phyloP scores from a whole-genome alignment of 1,140 invertebrate genomes.

The Hypothenemus hampei region DNA sequence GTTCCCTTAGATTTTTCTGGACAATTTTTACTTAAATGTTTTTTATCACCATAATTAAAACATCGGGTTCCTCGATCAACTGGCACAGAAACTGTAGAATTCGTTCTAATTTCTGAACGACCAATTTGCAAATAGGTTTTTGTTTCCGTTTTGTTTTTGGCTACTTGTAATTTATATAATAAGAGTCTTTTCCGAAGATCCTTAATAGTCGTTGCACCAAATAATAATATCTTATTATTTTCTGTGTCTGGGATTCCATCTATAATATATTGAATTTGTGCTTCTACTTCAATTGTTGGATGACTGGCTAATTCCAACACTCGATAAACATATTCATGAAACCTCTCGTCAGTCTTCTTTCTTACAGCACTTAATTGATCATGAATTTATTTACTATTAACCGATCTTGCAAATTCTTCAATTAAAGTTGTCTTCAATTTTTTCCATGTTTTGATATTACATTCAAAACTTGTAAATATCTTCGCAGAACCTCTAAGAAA shows the following conservation, averaged over 20 bases:
- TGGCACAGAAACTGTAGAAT: too few relatives aligned
- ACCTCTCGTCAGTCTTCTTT: neutral
- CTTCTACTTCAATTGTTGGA: constrained; percentile 25
- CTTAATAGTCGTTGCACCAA: constrained; percentile 14
- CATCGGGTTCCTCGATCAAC: neutral
- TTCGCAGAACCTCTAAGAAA: constrained; percentile 29
- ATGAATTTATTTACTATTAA: constrained; percentile 9
- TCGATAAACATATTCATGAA: constrained; percentile 31
- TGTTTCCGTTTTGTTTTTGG: neutral
- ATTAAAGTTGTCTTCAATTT: constrained; percentile 8
- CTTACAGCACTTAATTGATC: constrained; percentile 1
- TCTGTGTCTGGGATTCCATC: constrained; percentile 29
- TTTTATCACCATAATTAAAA: constrained; percentile 14
- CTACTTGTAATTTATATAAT: too few relatives aligned
- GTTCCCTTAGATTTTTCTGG: constrained; percentile 9
- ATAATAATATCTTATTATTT: constrained; percentile 21
- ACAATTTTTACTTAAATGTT: constrained; percentile 15
- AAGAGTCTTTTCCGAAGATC: constrained; percentile 27
- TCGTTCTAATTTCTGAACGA: neutral
- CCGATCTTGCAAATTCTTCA: neutral
- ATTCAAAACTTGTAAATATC: constrained; percentile 25
- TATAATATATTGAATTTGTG: constrained; percentile 37
- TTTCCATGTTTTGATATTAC: constrained; percentile 5
- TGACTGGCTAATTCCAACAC: constrained; percentile 38
- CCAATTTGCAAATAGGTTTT: neutral